Base-by-base conservation (phyloP, 2,113 vertebrate genomes). In the Baryphthengus martii region DNA sequence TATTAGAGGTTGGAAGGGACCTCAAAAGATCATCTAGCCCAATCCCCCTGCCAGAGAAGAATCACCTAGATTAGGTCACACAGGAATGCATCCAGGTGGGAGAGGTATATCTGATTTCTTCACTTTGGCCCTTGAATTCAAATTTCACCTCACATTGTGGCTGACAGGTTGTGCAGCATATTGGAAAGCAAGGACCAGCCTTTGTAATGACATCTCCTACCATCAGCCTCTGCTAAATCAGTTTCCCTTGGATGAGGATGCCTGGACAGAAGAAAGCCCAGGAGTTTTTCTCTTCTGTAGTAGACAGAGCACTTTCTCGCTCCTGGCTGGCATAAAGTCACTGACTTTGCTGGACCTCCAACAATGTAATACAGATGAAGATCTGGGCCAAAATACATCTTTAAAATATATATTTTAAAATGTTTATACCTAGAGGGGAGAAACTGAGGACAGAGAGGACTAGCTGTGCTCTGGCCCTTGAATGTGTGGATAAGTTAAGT, bases 351-450 rank as follows among this genome's bases (percentile, higher is more conserved):
- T 92, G 80, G 49, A 72, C 13, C 20, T 49, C 17, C 42, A 52
- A 44, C 58, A 50, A 1, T 6, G 20, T 23, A 72, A 29, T 35
- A 67, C 14, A 73, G 39, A 73, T 23, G 68, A 91, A 58, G 35
- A 88, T 16, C 23, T 68, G 37, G 5, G 83, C 84, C 81, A 96
- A 96, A 97, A 95, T 45, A 96, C 85, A 95, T 62, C 83, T 72
- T n/a, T n/a, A n/a, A n/a, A 97, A 96, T 93, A 98, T 92, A 66
- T 91, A 82, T 49, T 84, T 92, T 23, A 44, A 92, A 79, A 97
- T 88, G 42, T 93, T 97, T 95, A 78, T 94, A 94, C 78, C 70
- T 91, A 53, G 62, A 66, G 70, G 93, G 89, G 9, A 94, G 86
- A 97, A 97, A 88, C 80, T 39, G 75, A 80, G 50, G 75, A 68